Base-by-base conservation (phyloP, 1,140 invertebrate species). In the Nilaparvata lugens region DNA sequence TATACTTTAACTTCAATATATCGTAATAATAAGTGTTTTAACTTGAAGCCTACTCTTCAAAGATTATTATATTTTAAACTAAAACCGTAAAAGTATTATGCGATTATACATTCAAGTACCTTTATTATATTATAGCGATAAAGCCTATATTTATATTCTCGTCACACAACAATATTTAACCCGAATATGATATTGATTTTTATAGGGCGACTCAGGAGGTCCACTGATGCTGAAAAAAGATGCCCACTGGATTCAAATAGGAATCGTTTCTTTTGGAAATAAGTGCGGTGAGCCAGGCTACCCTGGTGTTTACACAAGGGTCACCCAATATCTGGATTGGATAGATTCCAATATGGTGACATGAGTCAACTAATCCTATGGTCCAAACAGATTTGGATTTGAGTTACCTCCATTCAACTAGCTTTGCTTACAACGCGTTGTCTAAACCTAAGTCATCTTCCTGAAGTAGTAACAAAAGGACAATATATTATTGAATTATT, bases 231-330 rank as follows among this genome's bases (percentile, higher is more conserved):
- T 93, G 62, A 81, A 82, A 62, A 76, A 82, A 48, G 82, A 86
- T 21, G 82, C 83, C 0, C 78, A 82, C 52, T 94, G 91, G 89
- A 85, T 84, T 16, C 88, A 95, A 68, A 84, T 94, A 48, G 92
- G 93, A 16, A 85, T 95, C 1, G 92, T 95, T 0, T 93, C 89
- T 0, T 95, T 93, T 72, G 92, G 92, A 4, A 93, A 93, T 73
- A 91, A 92, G 70, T 95, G 90, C 66, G 89, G 89, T 0, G 89
- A 92, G 69, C 88, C 89, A 0, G 88, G 88, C 1, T 91, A 91
- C 71, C 89, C 89, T 0, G 89, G 88, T 2, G 88, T 92, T 14
- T 88, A 88, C 65, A 89, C 82, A 1, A 75, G 82, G 43, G 73
- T 85, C n/a, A 81, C 81, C 2, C 75, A 83, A 66, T 85, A 82